Conservation (phyloP, 2,113 vertebrate species). For the human region GRCh38 chr14:90721001-90721500, state of each 20-base stretch:
- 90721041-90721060: neutral
- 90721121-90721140: neutral
- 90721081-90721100: neutral
- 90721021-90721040: neutral
- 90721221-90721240: rapidly evolving
- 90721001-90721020: neutral
- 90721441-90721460: neutral
- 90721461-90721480: neutral
- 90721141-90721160: neutral
- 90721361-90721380: neutral
- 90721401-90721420: neutral
- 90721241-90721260: neutral
- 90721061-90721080: neutral
- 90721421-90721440: neutral
- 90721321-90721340: neutral
- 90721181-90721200: neutral
- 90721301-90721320: neutral
- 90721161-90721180: neutral
- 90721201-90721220: neutral
- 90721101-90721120: neutral
- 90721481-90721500: neutral
- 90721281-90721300: neutral
- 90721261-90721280: neutral
- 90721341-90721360: neutral
- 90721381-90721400: neutral